A percentile compares a stretch with the other conserved stretches of the same genome.
These are phyloP conservation scores for Busseola fusca DNA, from an alignment of 2,888 invertebrate species.

Conservation along the genomic window DNA sequence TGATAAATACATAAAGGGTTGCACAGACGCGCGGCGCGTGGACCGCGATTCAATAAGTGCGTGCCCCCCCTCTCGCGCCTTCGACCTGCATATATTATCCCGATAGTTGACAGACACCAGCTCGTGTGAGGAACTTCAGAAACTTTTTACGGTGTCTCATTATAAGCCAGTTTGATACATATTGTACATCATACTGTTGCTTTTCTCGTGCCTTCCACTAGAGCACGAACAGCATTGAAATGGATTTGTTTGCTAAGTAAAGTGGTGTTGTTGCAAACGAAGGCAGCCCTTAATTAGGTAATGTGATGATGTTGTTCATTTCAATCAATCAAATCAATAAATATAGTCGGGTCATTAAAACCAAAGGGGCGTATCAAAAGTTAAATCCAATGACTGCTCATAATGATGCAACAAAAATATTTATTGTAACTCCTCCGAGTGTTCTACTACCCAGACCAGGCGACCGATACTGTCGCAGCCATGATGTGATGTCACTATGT, in stretches of 20 bases:
- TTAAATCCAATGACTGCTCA: neutral
- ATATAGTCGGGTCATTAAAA: no score
- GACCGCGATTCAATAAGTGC: slow-evolving; percentile 21
- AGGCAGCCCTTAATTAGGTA: neutral
- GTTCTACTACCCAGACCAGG: no score
- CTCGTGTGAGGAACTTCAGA: neutral
- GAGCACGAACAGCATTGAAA: neutral
- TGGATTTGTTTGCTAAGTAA: neutral
- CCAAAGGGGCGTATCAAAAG: no score
- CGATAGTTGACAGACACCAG: neutral
- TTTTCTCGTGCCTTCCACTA: neutral
- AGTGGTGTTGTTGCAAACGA: neutral
- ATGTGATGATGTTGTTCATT: neutral
- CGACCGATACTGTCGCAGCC: no score
- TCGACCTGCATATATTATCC: slow-evolving; percentile 13
- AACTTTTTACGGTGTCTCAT: neutral
- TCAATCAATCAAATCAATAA: no score
- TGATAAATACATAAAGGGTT: slow-evolving; percentile 24
- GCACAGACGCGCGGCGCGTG: slow-evolving; percentile 5
- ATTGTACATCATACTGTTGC: neutral
- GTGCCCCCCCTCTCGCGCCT: neutral
- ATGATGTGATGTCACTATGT: no score
- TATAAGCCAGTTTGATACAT: neutral
- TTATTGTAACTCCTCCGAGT: no score
- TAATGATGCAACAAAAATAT: neutral